A percentile compares a stretch with the other conserved stretches of the same genome.
Evolutionary conservation across 2,797 vertebrate genomes (phyloP).

Genomic region (Bradypus variegatus): DNA sequence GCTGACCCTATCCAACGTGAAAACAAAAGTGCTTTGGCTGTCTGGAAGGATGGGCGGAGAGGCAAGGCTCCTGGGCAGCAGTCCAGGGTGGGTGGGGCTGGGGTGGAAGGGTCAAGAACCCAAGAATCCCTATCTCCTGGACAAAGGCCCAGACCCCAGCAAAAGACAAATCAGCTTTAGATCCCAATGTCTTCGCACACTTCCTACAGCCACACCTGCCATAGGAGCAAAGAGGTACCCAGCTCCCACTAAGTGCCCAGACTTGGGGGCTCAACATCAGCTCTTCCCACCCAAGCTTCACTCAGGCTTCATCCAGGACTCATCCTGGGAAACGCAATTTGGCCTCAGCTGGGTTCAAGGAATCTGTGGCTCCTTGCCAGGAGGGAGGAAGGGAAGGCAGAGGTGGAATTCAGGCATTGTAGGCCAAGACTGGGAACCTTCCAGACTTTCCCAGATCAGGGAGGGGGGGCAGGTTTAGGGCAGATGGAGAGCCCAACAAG

Average conservation of each 20-base stretch:
- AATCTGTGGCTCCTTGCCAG: constrained; percentile 52
- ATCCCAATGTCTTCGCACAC: background rate
- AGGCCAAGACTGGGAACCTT: constrained; percentile 57
- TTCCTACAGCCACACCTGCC: background rate
- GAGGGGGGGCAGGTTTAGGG: constrained; percentile 52
- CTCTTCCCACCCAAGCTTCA: background rate
- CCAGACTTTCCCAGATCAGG: constrained; percentile 40
- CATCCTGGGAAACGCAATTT: background rate
- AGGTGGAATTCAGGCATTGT: constrained; percentile 63
- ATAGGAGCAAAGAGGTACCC: background rate
- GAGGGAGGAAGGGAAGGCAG: constrained; percentile 60
- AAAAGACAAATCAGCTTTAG: background rate
- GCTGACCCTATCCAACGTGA: background rate
- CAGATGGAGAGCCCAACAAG: constrained; percentile 53
- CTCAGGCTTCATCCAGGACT: background rate
- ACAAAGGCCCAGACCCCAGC: background rate
- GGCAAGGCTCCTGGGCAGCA: background rate
- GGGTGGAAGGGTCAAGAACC: background rate
- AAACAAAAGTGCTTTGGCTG: background rate
- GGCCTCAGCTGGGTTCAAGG: constrained; percentile 24
- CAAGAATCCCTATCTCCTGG: background rate
- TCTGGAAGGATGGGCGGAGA: background rate
- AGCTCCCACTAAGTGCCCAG: background rate
- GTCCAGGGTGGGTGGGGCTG: background rate
- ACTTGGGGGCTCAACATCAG: background rate